Base-by-base conservation (phyloP, 2,797 vertebrate genomes). In the Myotis daubentonii region DNA sequence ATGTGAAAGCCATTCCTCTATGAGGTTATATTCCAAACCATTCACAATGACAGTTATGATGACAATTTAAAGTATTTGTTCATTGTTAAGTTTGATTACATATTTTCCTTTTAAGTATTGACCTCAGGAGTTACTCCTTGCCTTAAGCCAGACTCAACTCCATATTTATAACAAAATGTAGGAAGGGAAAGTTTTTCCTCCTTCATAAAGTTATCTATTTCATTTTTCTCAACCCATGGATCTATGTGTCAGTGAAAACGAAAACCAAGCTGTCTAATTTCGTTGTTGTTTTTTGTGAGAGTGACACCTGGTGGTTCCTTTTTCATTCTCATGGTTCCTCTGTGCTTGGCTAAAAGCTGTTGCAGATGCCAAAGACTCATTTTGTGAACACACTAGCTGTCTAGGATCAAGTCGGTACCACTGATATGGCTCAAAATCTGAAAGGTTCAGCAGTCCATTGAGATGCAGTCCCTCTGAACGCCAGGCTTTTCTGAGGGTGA, bases 291-390 rank as follows among this genome's bases (percentile, higher is more conserved):
- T 87, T 89, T 83, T 89, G 71, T 93, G 92, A 96, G 85, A 92
- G 94, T 83, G 97, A 95, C 97, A 97, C 75, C 96, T 97, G 87
- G 95, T 96, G 97, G 96, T 83, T 94, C 22, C 8, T 85, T 96
- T 85, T 55, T 75, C 82, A 71, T 93, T 95, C 28, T 82, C 74
- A 1, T 68, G 16, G 16, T 80, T 94, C 88, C 44, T 53, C 65
- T 38, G 22, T 80, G 28, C 11, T 96, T 84, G 33, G 47, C 55
- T 28, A 20, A 66, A 88, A 44, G 70, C 75, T 82, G 55, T 86
- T 87, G 30, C 85, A 91, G 81, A 85, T 84, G 57, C 23, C 6
- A 23, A 20, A 72, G 74, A 87, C 75, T 51, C 68, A 22, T 4
- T 89, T 30, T 80, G 30, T 74, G 41, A 93, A 71, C 5, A 47